Base-by-base conservation (phyloP, 2,113 vertebrate species). In the Hydrochoerus hydrochaeris region DNA sequence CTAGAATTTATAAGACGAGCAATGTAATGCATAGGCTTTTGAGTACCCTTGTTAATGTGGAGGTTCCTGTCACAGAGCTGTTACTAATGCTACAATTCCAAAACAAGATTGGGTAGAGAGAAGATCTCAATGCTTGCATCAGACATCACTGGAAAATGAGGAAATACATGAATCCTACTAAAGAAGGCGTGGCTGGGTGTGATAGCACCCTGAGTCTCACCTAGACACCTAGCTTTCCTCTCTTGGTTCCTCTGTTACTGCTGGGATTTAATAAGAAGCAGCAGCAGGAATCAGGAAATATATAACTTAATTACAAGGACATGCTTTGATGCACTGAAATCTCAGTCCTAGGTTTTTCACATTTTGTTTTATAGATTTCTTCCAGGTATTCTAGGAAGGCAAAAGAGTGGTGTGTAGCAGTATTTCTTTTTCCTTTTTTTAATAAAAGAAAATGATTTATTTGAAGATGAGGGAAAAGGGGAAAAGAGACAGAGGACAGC, bases 1-100 rank as follows among this genome's bases (percentile, higher is more conserved):
- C n/a, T 90, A 88, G 62, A 88, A 81, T 77, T 87, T 85, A 62
- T 86, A 73, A 75, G 58, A 89, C 30, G 10, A 84, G 73, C 62
- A 88, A 88, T 77, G 19, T 22, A 94, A 88, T 81, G 20, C 7
- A 14, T 49, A 28, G 52, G 62, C 5, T 86, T 94, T 96, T 88
- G 30, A 90, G 78, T n/a, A 86, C 58, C 11, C 41, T 94, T 91
- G 60, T 88, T 88, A 12, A 65, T 87, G 35, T 77, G 30, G 69
- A 88, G 20, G 35, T 69, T 82, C 71, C n/a, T 22, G 22, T 57
- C 30, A n/a, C 7, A 19, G n/a, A 8, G 57, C 73, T 95, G 19
- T 38, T 63, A 73, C 38, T 78, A 63, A 81, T 52, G 8, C n/a
- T 52, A 85, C 75, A 28, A 87, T 41, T 81, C 49, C 35, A 87